Evolutionary conservation across 2,113 vertebrate species (phyloP).

Genomic region (Tonatia bakeri): DNA sequence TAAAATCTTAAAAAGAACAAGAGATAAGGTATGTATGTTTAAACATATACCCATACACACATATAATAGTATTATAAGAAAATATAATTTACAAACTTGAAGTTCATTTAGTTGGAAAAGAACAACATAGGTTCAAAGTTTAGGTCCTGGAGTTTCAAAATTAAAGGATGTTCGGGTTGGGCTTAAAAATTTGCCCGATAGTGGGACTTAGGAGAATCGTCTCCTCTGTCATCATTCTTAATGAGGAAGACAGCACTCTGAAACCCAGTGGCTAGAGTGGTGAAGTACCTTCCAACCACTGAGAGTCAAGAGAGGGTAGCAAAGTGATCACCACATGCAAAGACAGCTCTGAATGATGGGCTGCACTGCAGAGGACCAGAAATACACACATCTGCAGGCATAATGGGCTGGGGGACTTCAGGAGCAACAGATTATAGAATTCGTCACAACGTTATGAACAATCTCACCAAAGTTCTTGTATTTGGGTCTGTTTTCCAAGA

Average conservation of each 20-base stretch:
- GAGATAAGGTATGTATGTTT: background rate
- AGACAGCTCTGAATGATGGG: background rate
- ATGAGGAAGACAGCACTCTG: background rate
- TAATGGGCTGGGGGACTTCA: background rate
- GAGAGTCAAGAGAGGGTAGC: background rate
- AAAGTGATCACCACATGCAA: background rate
- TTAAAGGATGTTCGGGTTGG: background rate
- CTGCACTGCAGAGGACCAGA: accelerated
- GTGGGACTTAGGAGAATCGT: too few relatives aligned
- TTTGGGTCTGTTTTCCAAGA: background rate
- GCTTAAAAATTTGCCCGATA: background rate
- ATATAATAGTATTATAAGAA: background rate
- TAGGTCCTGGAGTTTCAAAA: background rate
- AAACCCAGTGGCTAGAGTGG: too few relatives aligned
- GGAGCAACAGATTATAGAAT: background rate
- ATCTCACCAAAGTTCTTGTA: background rate
- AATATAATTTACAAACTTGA: background rate
- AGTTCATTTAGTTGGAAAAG: background rate
- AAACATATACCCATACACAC: background rate
- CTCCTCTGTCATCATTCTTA: background rate
- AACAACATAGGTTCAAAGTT: background rate
- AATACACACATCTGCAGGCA: too few relatives aligned
- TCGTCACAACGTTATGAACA: too few relatives aligned
- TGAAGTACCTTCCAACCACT: background rate
- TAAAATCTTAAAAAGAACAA: background rate